Evolutionary conservation across 2,797 vertebrate genomes (phyloP).

Genomic region (Rhinatrema bivittatum): DNA sequence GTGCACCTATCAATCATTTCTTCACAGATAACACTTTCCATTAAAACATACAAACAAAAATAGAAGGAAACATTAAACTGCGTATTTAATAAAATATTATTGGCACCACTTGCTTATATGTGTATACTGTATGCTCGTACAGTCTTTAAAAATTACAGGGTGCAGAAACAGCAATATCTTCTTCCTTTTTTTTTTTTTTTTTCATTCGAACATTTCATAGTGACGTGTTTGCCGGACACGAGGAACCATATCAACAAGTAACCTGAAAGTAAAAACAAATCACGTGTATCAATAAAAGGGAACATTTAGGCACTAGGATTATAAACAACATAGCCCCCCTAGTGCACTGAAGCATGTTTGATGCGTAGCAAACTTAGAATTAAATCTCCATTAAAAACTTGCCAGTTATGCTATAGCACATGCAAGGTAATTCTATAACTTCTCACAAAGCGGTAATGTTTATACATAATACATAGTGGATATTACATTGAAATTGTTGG

Average conservation of each 20-base stretch:
- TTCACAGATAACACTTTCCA: slow-evolving; percentile 37
- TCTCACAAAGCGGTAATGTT: too few relatives aligned
- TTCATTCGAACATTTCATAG: slow-evolving; percentile 94
- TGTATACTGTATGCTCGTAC: slow-evolving; percentile 3
- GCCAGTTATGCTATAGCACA: too few relatives aligned
- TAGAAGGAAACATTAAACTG: slow-evolving; percentile 38
- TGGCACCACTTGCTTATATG: slow-evolving; percentile 41
- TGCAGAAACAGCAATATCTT: background rate
- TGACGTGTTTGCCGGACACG: slow-evolving; percentile 84
- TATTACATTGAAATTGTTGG: too few relatives aligned
- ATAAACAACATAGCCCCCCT: too few relatives aligned
- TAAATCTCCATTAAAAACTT: too few relatives aligned
- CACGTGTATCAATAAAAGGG: too few relatives aligned
- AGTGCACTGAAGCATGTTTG: too few relatives aligned
- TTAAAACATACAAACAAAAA: slow-evolving; percentile 38
- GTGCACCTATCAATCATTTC: slow-evolving; percentile 29
- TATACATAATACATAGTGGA: too few relatives aligned
- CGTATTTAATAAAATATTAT: slow-evolving; percentile 32
- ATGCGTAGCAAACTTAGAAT: too few relatives aligned
- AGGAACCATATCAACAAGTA: slow-evolving; percentile 88
- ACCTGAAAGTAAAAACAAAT: slow-evolving; percentile 54
- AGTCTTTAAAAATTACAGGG: slow-evolving; percentile 19
- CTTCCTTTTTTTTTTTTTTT: slow-evolving; percentile 4
- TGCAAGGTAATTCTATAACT: too few relatives aligned
- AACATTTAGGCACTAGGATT: too few relatives aligned